Conservation (phyloP, 1,140 invertebrate species). For the Neodiprion virginianus region DNA sequence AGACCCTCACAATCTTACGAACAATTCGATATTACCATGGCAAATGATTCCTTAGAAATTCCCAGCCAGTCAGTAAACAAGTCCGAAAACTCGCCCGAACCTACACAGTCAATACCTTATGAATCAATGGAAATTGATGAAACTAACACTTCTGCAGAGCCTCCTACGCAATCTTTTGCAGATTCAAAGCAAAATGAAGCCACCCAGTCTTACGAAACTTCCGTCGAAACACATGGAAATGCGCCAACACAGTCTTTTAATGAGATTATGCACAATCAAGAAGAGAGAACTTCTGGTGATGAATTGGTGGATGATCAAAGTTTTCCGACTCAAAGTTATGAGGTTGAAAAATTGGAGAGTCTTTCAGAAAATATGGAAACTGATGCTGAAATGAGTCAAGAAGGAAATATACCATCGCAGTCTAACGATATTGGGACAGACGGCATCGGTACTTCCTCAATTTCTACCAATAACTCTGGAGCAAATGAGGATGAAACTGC, state of each 20-base stretch:
- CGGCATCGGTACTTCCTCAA: conserved; percentile 51
- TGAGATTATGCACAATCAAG: conserved; percentile 44
- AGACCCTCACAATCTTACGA: conserved; percentile 54
- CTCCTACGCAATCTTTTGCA: conserved; percentile 52
- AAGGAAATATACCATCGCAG: conserved; percentile 55
- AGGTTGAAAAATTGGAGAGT: conserved; percentile 51
- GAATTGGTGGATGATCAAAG: conserved; percentile 45
- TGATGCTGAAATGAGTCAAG: conserved; percentile 52
- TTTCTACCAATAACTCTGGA: conserved; percentile 48
- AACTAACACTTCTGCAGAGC: conserved; percentile 31
- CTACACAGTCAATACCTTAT: conserved; percentile 42
- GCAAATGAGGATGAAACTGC: conserved; percentile 58
- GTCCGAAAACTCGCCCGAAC: conserved; percentile 46
- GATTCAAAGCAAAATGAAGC: conserved; percentile 45
- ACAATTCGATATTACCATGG: conserved; percentile 35
- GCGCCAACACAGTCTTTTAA: conserved; percentile 56
- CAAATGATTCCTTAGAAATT: conserved; percentile 40
- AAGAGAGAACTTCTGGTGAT: conserved; percentile 36
- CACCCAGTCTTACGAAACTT: conserved; percentile 42
- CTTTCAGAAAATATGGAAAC: conserved; percentile 46
- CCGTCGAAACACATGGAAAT: conserved; percentile 37
- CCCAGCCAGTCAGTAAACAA: conserved; percentile 53
- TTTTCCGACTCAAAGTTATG: conserved; percentile 57
- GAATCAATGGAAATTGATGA: conserved; percentile 47
- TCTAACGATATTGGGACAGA: conserved; percentile 55